Percentiles rank a stretch among this genome's conserved stretches.
phyloP scores from a whole-genome alignment of 1,140 invertebrate genomes.

The Pseudomyrmex gracilis region DNA sequence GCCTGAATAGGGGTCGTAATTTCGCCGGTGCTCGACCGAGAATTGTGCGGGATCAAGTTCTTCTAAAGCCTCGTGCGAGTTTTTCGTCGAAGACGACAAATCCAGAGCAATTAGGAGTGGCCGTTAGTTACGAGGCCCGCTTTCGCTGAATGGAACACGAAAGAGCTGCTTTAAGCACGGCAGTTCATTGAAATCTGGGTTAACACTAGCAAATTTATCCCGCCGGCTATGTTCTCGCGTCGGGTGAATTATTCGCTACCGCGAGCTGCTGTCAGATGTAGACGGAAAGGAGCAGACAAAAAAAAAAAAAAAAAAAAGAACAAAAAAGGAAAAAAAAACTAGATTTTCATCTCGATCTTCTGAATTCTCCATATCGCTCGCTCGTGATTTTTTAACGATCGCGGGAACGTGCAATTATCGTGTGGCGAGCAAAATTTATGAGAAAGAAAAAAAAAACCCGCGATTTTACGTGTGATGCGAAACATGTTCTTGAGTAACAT shows the following conservation, averaged over 20 bases:
- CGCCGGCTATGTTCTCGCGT: conserved; percentile 31
- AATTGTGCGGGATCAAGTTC: conserved; percentile 27
- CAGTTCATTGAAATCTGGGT: conserved; percentile 72
- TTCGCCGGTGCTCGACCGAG: conserved; percentile 30
- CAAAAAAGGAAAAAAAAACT: background rate
- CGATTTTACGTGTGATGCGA: too few relatives aligned
- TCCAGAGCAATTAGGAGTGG: conserved; percentile 71
- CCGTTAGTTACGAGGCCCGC: conserved; percentile 62
- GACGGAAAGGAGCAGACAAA: background rate
- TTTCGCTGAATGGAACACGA: conserved; percentile 58
- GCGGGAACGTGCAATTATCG: background rate
- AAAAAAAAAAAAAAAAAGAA: background rate
- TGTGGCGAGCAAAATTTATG: background rate
- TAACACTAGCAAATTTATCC: conserved; percentile 70
- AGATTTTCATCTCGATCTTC: background rate
- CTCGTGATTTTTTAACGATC: conserved; percentile 1
- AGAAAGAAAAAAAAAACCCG: background rate
- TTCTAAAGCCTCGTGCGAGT: conserved; percentile 35
- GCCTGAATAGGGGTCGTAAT: background rate
- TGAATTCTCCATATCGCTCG: background rate
- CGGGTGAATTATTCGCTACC: conserved; percentile 54
- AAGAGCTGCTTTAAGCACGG: conserved; percentile 68
- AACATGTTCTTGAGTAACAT: too few relatives aligned
- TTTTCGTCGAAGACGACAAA: conserved; percentile 62
- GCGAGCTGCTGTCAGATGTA: background rate